Evolutionary conservation across 2,888 invertebrate species (phyloP), one percentile per base, ranked within the genome.

Genomic region (Coremacera marginata): DNA sequence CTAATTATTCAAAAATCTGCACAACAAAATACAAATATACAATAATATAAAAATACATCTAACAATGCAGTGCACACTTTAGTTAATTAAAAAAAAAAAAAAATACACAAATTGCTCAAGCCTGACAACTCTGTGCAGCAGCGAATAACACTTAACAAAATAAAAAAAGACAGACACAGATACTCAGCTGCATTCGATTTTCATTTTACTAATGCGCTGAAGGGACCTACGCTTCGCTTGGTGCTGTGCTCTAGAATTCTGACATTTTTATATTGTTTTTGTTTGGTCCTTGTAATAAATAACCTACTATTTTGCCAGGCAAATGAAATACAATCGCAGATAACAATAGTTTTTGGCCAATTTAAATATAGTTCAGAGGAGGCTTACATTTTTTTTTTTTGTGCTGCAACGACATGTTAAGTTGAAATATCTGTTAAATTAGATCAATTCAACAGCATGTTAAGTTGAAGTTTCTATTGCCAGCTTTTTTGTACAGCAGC

Each of bases 121-220:
- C 1, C 8, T 34, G 37, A 34, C 57, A 70, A 70, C 57, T 16
- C 71, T 72, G 27, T 25, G 25, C 37, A 60, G 25, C n/a, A 49
- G 25, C 31, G 4, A 19, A 34, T 55, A n/a, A 8, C 37, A 22
- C 14, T 67, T 67, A 16, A 49, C 8, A 22, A 44, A 49, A 22
- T 16, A 19, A 5, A 37, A 37, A 49, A 49, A 52, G n/a, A 27
- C 44, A 44, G 25, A 73, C 51, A 49, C 19, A 49, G 25, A 62
- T 25, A 9, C 51, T 63, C 62, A 49, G 19, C 22, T 73, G 62
- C 22, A 25, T 52, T 51, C 31, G 72, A 49, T 51, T 73, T 63
- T 63, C 62, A 73, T 73, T 63, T 73, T 62, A n/a, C 49, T 73
- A 73, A 73, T 73, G 72, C 72, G 49, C 49, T n/a, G 72, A 25